Conservation (phyloP, 2,888 invertebrate genomes). For the Tipula lateralis region DNA sequence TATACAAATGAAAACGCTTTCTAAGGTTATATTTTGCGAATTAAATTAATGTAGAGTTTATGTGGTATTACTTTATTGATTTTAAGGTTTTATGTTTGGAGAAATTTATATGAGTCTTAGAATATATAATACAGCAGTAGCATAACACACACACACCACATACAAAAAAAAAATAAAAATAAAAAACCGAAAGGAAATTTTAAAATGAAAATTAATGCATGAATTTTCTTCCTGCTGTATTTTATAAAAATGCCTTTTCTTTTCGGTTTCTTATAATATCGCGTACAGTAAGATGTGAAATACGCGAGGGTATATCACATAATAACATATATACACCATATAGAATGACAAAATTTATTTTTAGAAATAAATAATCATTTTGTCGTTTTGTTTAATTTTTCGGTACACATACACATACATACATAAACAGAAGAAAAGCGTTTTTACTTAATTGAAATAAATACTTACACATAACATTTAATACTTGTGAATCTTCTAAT, state of each 20-base stretch:
- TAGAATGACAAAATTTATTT: background rate
- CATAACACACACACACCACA: too few relatives aligned
- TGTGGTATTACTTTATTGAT: conserved; percentile 6
- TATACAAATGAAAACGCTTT: background rate
- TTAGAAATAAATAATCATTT: background rate
- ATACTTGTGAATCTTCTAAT: conserved; percentile 73
- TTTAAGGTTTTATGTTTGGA: background rate
- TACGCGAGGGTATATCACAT: background rate
- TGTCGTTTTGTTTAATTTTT: background rate
- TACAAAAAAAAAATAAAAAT: too few relatives aligned
- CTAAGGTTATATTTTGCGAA: background rate
- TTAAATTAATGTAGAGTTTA: conserved; percentile 11
- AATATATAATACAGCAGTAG: background rate
- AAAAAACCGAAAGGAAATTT: background rate
- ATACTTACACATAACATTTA: conserved; percentile 87
- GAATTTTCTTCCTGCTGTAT: background rate
- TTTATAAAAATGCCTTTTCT: background rate
- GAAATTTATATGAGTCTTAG: background rate
- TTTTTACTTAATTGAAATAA: background rate
- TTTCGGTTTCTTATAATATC: background rate
- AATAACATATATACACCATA: background rate
- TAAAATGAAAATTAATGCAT: conserved; percentile 19
- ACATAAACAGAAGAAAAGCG: background rate
- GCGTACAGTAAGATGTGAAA: background rate
- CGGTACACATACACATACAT: background rate